A percentile compares a stretch with the other conserved stretches of the same genome.
Evolutionary conservation across 2,113 vertebrate genomes (phyloP).

Genomic region (Ornithorhynchus anatinus): DNA sequence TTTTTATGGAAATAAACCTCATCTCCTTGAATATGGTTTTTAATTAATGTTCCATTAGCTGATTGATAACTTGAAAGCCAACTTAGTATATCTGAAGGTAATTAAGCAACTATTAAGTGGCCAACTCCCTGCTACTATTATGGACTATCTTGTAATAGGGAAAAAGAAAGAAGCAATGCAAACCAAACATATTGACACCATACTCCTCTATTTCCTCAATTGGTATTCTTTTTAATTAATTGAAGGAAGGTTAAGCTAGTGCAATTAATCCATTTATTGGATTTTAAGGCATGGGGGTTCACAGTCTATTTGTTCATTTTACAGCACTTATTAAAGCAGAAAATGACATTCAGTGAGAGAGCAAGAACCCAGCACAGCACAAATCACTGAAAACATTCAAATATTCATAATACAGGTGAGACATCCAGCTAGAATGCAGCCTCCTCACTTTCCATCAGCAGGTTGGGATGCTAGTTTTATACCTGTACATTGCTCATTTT

Average conservation of each 20-base stretch:
- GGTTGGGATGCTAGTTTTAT: no score
- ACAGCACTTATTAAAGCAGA: slow-evolving; percentile 15
- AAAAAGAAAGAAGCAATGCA: background rate
- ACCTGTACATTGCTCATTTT: no score
- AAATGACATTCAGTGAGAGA: slow-evolving; percentile 19
- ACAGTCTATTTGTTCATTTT: slow-evolving; percentile 8
- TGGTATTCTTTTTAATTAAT: slow-evolving; percentile 2
- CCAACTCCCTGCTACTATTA: background rate
- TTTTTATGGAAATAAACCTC: slow-evolving; percentile 32
- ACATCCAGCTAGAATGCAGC: background rate
- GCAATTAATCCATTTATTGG: slow-evolving; percentile 29
- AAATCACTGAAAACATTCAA: background rate
- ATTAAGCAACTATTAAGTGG: slow-evolving; percentile 52
- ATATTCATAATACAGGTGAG: background rate
- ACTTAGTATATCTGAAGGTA: slow-evolving; percentile 41
- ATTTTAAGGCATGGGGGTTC: slow-evolving; percentile 8
- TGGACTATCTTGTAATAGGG: background rate
- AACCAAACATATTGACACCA: background rate
- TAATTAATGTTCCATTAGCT: slow-evolving; percentile 58
- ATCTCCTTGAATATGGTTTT: slow-evolving; percentile 44
- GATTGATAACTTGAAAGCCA: slow-evolving; percentile 29
- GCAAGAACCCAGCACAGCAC: background rate
- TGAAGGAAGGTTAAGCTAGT: slow-evolving; percentile 22
- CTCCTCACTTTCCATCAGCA: background rate
- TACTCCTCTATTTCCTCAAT: background rate